Percentiles rank a stretch among this genome's conserved stretches.
Evolutionary conservation across 2,797 vertebrate species (phyloP).

Genomic region (Tauraco hartlaubi): DNA sequence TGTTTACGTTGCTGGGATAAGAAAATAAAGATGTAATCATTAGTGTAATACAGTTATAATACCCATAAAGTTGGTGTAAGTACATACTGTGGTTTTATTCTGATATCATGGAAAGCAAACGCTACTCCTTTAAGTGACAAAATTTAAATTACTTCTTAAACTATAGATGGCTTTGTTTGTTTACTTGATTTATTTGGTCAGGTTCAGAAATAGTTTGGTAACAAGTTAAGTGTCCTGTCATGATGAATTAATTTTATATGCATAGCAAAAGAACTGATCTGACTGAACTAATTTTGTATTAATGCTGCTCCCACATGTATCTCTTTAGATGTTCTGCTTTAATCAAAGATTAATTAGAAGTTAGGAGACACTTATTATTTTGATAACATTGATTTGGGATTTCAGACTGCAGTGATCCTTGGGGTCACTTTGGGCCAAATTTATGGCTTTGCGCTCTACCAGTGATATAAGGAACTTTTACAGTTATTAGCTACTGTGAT

Average conservation of each 20-base stretch:
- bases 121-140: neutral
- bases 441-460: neutral
- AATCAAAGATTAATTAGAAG: conserved; percentile 38
- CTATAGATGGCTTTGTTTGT: neutral
- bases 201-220: conserved; percentile 6
- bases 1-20: neutral
- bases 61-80: neutral
- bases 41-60: neutral
- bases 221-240: neutral
- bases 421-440: neutral
- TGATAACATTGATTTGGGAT: neutral
- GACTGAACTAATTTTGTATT: conserved; percentile 27
- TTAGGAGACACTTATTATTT: neutral
- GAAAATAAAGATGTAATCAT: neutral
- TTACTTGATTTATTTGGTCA: neutral
- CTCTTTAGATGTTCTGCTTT: conserved; percentile 13
- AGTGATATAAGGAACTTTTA: neutral
- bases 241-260: neutral
- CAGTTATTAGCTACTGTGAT: neutral
- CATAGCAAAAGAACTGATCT: neutral
- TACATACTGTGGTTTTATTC: neutral
- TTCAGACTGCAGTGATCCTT: neutral
- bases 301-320: neutral
- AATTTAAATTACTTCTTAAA: neutral
- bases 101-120: neutral